Base-by-base conservation (phyloP, 2,797 vertebrate species). In the Telmatherina bonti region DNA sequence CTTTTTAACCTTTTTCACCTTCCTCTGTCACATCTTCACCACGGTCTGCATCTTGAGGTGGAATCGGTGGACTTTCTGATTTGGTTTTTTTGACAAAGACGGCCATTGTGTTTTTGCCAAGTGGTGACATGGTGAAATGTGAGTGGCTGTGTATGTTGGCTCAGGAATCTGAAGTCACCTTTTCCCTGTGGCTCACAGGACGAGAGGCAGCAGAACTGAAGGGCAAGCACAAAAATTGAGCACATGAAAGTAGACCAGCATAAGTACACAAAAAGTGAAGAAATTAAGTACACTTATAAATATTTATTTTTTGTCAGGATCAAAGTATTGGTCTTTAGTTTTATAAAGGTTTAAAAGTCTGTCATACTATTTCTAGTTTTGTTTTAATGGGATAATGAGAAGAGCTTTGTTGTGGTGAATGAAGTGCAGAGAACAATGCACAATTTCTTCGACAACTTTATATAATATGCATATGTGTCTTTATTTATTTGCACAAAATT, bases 91-190 rank as follows among this genome's bases (percentile, higher is more conserved):
- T 38, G 63, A 93, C 93, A 93, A 93, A 93, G 91, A 86, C 85
- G 33, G 65, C 86, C 89, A 88, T 90, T 93, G 92, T 93, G 86
- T 76, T 68, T 59, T 81, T 90, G 89, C 92, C 91, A 92, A 57
- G 59, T 80, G 86, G 89, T 93, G 93, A 90, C 91, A 88, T 84
- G 86, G 87, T 93, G 92, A 91, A 93, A 94, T 82, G 87, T 82
- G 93, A 94, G 91, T 87, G 84, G 81, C 83, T 86, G 88, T 82
- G 79, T 91, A 68, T 85, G 74, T 90, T 88, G 86, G 91, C 92
- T 85, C 84, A 82, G 81, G 86, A 91, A 91, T 88, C 79, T 24
- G 41, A 59, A 75, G 84, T 85, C 87, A 86, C 81, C 73, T 82
- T 88, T 85, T 82, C 58, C 41, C 52, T 0, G 8, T 66, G 51